Evolutionary conservation across 1,140 invertebrate species (phyloP), one percentile per base, ranked within the genome.

Genomic region (Eumeta japonica): DNA sequence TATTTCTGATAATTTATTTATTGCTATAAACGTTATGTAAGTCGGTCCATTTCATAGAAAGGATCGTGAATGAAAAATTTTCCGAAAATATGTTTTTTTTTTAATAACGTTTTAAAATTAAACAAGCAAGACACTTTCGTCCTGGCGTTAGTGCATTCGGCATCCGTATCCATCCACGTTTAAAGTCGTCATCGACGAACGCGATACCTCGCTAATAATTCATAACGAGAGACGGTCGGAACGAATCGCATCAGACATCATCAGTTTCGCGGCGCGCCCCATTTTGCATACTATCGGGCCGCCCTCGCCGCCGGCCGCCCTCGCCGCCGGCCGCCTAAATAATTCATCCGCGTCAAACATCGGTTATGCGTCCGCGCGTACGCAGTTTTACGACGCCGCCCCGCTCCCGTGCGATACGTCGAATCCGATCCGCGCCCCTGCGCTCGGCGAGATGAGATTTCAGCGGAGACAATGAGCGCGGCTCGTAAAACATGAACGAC

Each of bases 201-300:
- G n/a, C n/a, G n/a, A n/a, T n/a, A n/a, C n/a, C n/a, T n/a, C n/a
- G n/a, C n/a, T n/a, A n/a, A n/a, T n/a, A n/a, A n/a, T n/a, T n/a
- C n/a, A n/a, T n/a, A 24, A 24, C 20, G n/a, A 7, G 20, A 24
- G 20, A n/a, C 20, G 20, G 5, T 24, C 20, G 5, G 5, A 24
- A 24, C 20, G n/a, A 24, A 24, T 7, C 20, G n/a, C n/a, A 24
- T 24, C n/a, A 24, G 20, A 24, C 20, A 24, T 24, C 20, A 24
- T 24, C 20, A 24, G 5, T 24, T 24, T 24, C n/a, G n/a, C 20
- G n/a, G n/a, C 20, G 5, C 20, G n/a, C 20, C 5, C n/a, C 20
- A n/a, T 24, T 24, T 24, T 24, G 20, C 20, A 24, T 24, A 24
- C 20, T 24, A 24, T 24, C 20, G n/a, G n/a, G n/a, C 20, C 20